Conservation (phyloP, 92 coral and sea anemone genomes). For the Blastomussa wellsi region DNA sequence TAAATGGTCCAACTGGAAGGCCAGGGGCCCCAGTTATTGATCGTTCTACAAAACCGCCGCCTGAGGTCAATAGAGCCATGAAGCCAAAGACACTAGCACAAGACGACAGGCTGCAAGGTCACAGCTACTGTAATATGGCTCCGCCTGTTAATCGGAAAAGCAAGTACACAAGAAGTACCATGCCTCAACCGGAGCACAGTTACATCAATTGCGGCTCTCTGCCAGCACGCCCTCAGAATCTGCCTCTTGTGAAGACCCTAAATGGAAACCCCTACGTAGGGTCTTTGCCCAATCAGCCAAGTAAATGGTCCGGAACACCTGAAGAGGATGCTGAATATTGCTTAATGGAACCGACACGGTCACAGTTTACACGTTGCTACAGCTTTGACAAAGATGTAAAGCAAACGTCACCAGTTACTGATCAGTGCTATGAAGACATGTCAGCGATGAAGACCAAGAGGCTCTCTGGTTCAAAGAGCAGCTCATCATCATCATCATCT, state of each 20-base stretch:
- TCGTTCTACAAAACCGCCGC: slow-evolving; percentile 76
- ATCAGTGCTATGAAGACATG: slow-evolving; percentile 77
- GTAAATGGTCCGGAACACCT: not conserved
- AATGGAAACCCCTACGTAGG: slow-evolving; percentile 5
- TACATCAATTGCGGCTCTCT: slow-evolving; percentile 9
- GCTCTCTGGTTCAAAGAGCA: slow-evolving; percentile 72
- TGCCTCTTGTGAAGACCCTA: slow-evolving; percentile 18
- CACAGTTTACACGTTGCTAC: slow-evolving; percentile 79
- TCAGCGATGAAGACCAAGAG: slow-evolving; percentile 39
- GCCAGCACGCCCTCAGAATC: slow-evolving; percentile 28
- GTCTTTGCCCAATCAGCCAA: slow-evolving; percentile 20
- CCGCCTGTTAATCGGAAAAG: slow-evolving; percentile 69
- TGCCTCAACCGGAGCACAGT: slow-evolving; percentile 27
- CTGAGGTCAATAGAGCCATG: slow-evolving; percentile 56
- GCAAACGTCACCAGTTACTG: slow-evolving; percentile 7
- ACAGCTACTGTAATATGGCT: slow-evolving; percentile 73
- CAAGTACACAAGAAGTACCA: slow-evolving; percentile 37
- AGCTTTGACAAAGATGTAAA: slow-evolving; percentile 58
- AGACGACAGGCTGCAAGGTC: too few species aligned
- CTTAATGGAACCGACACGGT: slow-evolving; percentile 70
- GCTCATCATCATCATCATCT: slow-evolving; percentile 77
- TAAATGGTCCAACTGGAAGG: not conserved
- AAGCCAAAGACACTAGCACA: slow-evolving; percentile 56
- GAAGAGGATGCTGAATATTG: slow-evolving; percentile 58
- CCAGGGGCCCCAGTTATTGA: slow-evolving; percentile 51